Base-by-base conservation (phyloP, 2,797 vertebrate species). In the Myripristis jacobus region DNA sequence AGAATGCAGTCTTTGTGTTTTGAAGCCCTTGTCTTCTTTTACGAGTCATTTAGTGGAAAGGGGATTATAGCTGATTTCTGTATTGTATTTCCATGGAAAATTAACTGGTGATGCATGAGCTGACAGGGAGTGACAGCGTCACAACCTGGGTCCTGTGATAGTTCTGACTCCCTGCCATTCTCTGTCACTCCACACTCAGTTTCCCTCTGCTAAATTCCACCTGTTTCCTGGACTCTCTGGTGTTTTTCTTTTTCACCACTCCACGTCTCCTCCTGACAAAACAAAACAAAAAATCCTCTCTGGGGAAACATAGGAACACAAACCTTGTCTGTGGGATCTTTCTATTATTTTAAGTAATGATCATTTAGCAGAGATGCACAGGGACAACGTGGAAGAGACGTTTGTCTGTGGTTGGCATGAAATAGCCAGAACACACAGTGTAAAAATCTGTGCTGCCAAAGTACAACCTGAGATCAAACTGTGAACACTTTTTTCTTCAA, bases 21-120 rank as follows among this genome's bases (percentile, higher is more conserved):
- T 44, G 3, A 3, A 54, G 38, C 53, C 10, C 62, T 67, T 48
- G 48, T 72, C 64, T 67, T 73, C 19, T 75, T 22, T 21, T 61
- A 36, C 25, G 58, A 67, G 38, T 70, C 27, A 16, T 73, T 77
- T 47, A 60, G 44, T 56, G 57, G 18, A 75, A 75, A 48, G n/a
- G 46, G 80, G 71, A 88, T 82, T 66, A 83, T 24, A 34, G 4
- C 16, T 70, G 55, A 73, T 77, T 79, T 87, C 59, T 58, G 65
- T 82, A 69, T 85, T 50, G 7, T 43, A 75, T 88, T 83, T 81
- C 81, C 54, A 55, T 77, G 85, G 63, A 85, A 88, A 88, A 83
- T 38, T 25, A 85, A 68, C 25, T 0, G 4, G 9, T 44, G 68
- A 61, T 48, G 52, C 16, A 36, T 27, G 25, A 67, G 41, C 21